A percentile compares a stretch with the other conserved stretches of the same genome.
phyloP scores from a whole-genome alignment of 2,888 invertebrate genomes.

The Rotaria magnacalcarata region DNA sequence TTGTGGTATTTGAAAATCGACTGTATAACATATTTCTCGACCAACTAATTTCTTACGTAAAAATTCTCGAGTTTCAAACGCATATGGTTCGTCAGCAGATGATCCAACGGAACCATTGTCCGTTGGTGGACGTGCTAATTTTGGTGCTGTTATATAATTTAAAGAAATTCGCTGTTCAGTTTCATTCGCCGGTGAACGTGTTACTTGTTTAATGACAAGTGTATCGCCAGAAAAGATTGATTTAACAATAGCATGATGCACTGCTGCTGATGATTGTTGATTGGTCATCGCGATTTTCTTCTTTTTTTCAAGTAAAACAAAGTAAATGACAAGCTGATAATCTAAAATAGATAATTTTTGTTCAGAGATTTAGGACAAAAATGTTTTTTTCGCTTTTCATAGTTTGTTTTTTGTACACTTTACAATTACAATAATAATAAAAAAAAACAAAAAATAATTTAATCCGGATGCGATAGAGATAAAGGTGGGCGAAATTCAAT shows the following conservation, averaged over 20 bases:
- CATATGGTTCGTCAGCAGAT: slow-evolving; percentile 69
- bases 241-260: slow-evolving; percentile 30
- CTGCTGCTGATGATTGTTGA: not conserved
- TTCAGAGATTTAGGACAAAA: not conserved
- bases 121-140: slow-evolving; percentile 18
- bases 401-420: not conserved
- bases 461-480: slow-evolving; percentile 42
- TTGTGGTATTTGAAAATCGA: slow-evolving; percentile 71
- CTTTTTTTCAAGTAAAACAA: not conserved
- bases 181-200: not conserved
- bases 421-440: slow-evolving; percentile 9
- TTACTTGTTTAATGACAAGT: not conserved
- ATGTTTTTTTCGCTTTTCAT: not conserved
- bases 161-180: not conserved
- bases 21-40: slow-evolving; percentile 79
- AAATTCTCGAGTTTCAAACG: slow-evolving; percentile 96
- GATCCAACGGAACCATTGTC: not conserved
- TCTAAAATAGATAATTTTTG: not conserved
- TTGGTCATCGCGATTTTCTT: not conserved
- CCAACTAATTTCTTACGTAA: slow-evolving; percentile 87
- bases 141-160: slow-evolving; percentile 42
- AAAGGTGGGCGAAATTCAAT: slow-evolving; percentile 45
- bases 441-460: not conserved
- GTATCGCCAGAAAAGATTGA: slow-evolving; percentile 19
- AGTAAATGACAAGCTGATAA: not conserved